Percentiles rank a stretch among this genome's conserved stretches.
These are phyloP conservation scores for Sander vitreus DNA, from an alignment of 2,113 vertebrate genomes.

Conservation along the genomic window DNA sequence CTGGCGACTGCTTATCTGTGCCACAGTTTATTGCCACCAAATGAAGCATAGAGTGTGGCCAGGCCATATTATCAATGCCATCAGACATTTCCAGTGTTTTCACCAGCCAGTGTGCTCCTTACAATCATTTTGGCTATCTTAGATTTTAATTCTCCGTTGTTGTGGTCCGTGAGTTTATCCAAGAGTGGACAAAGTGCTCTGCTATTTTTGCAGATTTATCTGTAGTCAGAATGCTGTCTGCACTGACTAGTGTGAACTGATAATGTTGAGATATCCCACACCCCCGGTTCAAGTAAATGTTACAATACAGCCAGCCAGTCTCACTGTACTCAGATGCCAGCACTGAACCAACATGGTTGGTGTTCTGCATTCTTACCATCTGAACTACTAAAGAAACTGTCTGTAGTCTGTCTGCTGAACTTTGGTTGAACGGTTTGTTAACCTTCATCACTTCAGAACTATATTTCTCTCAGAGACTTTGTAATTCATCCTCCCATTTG, in stretches of 20 bases:
- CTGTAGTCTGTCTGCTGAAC: neutral
- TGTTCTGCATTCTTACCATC: neutral
- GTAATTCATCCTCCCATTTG: neutral
- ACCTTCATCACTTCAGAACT: conserved; percentile 7
- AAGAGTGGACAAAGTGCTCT: neutral
- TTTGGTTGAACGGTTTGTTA: conserved; percentile 10
- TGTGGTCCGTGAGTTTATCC: neutral
- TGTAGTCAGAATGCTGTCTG: neutral
- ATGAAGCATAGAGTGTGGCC: neutral
- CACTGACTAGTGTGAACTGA: neutral
- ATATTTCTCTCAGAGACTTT: neutral
- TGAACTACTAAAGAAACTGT: neutral
- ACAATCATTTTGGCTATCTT: neutral
- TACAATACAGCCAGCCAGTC: neutral
- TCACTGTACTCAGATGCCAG: conserved; percentile 1
- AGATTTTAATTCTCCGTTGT: neutral
- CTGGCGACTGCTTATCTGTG: neutral
- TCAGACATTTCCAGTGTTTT: neutral
- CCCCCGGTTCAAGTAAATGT: neutral
- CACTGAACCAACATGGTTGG: neutral
- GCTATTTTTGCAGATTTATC: neutral
- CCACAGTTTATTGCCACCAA: neutral
- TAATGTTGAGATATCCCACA: neutral
- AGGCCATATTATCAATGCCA: neutral
- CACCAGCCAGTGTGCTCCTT: neutral